Conservation (phyloP, 2,888 invertebrate species). For the Proisotoma minuta region DNA sequence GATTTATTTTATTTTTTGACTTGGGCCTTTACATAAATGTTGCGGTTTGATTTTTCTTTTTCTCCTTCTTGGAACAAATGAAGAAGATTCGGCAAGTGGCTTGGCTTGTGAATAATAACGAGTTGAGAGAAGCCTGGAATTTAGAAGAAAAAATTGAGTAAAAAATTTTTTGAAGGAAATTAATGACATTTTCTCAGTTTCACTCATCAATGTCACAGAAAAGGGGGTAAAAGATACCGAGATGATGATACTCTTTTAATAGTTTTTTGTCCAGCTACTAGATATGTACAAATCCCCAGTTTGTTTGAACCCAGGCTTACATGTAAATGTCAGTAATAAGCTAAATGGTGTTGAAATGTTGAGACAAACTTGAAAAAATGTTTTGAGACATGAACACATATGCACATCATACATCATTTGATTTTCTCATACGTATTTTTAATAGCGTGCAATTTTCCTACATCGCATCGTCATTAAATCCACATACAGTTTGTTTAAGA, state of each 20-base stretch:
- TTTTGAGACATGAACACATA: background rate
- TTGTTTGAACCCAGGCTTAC: background rate
- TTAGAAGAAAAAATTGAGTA: conserved; percentile 2
- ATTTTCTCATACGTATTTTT: too few species aligned
- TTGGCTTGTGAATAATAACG: background rate
- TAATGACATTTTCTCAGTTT: conserved; percentile 16
- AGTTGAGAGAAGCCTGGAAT: conserved; percentile 8
- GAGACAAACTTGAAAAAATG: background rate
- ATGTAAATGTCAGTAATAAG: too few species aligned
- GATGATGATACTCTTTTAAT: background rate
- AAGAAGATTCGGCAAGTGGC: too few species aligned
- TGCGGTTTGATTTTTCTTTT: background rate
- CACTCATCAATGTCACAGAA: conserved; percentile 15
- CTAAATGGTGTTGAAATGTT: conserved; percentile 4
- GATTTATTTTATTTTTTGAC: background rate
- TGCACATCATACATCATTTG: background rate
- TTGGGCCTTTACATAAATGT: too few species aligned
- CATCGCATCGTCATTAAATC: too few species aligned
- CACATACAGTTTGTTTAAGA: too few species aligned
- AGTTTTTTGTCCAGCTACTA: conserved; percentile 6
- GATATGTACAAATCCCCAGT: background rate
- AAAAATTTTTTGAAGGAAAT: conserved; percentile 14
- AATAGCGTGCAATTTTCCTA: too few species aligned
- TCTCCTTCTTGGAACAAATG: conserved; percentile 7
- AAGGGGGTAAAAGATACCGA: background rate